A percentile compares a stretch with the other conserved stretches of the same genome.
Evolutionary conservation across 2,888 invertebrate genomes (phyloP).

Genomic region (Meliscaeva auricollis): DNA sequence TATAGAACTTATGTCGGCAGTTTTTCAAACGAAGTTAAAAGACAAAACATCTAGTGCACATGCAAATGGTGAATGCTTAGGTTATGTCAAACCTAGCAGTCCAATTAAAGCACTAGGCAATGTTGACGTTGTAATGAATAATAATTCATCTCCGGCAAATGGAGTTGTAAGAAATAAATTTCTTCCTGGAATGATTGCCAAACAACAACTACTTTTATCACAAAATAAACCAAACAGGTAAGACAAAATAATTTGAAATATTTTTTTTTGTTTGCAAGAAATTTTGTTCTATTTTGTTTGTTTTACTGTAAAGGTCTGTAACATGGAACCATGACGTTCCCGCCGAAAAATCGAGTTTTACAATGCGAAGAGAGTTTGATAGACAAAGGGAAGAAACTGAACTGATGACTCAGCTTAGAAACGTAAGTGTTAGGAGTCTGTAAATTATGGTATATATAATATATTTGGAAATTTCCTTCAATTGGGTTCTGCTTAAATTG

Average conservation of each 20-base stretch:
- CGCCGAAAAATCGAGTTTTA: constrained; percentile 93
- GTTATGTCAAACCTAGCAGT: constrained; percentile 85
- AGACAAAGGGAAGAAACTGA: constrained; percentile 95
- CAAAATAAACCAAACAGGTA: constrained; percentile 80
- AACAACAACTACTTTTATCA: constrained; percentile 82
- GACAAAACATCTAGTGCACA: constrained; percentile 56
- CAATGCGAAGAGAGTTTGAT: constrained; percentile 96
- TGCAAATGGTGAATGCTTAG: constrained; percentile 81
- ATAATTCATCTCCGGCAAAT: constrained; percentile 79
- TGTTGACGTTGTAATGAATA: constrained; percentile 78
- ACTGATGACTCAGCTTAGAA: constrained; percentile 92
- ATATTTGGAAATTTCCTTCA: no score
- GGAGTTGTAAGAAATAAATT: constrained; percentile 77
- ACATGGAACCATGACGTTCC: constrained; percentile 90
- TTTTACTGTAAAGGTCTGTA: constrained; percentile 82
- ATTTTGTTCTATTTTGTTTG: not conserved
- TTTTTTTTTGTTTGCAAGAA: not conserved
- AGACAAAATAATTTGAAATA: not conserved
- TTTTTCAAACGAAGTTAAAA: constrained; percentile 60
- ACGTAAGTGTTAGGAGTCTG: constrained; percentile 85
- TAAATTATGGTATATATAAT: constrained; percentile 22
- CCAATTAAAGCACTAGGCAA: constrained; percentile 81
- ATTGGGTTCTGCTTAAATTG: no score
- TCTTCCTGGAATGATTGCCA: constrained; percentile 43
- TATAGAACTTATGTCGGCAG: constrained; percentile 80